These are phyloP conservation scores for Polylopha cassiicola DNA, from an alignment of 2,888 invertebrate species.

Conservation along the genomic window DNA sequence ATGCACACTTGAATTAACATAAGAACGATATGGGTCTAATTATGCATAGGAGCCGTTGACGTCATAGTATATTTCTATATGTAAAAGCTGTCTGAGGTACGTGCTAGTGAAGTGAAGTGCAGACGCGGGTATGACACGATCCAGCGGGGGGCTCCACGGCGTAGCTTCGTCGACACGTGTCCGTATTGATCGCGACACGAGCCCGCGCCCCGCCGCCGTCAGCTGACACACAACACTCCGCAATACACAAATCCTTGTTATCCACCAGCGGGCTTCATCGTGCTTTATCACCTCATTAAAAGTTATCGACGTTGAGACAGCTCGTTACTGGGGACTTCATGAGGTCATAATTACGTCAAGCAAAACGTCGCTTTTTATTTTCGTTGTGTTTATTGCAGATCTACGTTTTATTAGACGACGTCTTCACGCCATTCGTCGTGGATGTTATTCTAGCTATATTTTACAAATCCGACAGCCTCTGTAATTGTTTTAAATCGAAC, in stretches of 20 bases:
- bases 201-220: slow-evolving; percentile 19
- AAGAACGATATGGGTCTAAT: too few relatives aligned
- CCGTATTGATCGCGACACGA: slow-evolving; percentile 40
- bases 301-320: slow-evolving; percentile 18
- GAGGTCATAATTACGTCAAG: slow-evolving; percentile 18
- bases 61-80: too few relatives aligned
- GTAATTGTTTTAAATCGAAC: too few relatives aligned
- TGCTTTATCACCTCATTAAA: slow-evolving; percentile 22
- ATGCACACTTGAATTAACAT: slow-evolving; percentile 1
- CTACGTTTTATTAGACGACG: slow-evolving; percentile 10
- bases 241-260: slow-evolving; percentile 21
- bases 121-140: slow-evolving; percentile 27
- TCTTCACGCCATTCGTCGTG: not conserved
- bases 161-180: slow-evolving; percentile 40
- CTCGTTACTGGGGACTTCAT: slow-evolving; percentile 16
- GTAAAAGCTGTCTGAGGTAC: slow-evolving; percentile 27
- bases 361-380: slow-evolving; percentile 12
- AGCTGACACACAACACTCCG: slow-evolving; percentile 24
- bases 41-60: too few relatives aligned
- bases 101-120: slow-evolving; percentile 23
- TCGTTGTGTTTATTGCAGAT: slow-evolving; percentile 9
- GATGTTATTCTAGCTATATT: not conserved
- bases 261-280: slow-evolving; percentile 11
- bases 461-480: too few relatives aligned
- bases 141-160: slow-evolving; percentile 27